A percentile compares a stretch with the other conserved stretches of the same genome.
Conservation (phyloP, 2,888 invertebrate species). For the Cephus runcator region DNA sequence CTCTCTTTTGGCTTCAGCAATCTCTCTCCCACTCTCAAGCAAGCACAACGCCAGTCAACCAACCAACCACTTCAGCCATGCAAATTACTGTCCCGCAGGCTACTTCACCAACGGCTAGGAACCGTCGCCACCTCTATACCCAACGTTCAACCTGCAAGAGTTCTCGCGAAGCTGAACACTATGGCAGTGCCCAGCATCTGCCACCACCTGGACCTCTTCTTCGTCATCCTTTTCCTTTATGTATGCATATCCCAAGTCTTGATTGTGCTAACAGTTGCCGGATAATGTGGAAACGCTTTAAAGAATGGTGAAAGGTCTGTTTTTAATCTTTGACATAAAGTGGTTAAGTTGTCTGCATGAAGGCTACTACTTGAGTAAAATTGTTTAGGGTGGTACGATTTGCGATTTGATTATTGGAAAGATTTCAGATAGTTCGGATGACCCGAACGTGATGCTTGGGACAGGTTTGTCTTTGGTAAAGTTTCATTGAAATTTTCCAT, state of each 20-base stretch:
- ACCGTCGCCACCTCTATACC: constrained; percentile 24
- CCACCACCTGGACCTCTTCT: constrained; percentile 13
- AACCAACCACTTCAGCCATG: constrained; percentile 28
- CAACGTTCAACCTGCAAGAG: constrained; percentile 18
- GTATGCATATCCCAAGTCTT: neutral
- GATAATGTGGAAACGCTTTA: neutral
- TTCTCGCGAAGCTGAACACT: constrained; percentile 15
- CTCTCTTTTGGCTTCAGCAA: neutral
- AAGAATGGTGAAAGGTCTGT: neutral
- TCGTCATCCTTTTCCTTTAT: constrained; percentile 9
- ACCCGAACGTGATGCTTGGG: neutral
- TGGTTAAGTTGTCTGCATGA: neutral
- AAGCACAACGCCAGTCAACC: constrained; percentile 13
- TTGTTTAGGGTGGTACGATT: neutral
- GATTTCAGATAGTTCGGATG: neutral
- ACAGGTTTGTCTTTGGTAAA: neutral
- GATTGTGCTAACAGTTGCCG: neutral
- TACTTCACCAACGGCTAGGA: constrained; percentile 25
- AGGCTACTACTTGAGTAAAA: neutral
- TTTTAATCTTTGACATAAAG: neutral
- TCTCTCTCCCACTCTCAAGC: constrained; percentile 1
- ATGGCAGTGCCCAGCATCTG: neutral
- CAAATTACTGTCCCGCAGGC: constrained; percentile 37
- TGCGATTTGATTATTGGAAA: neutral
- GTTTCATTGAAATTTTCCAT: constrained; percentile 7